Conservation (phyloP, 2,113 vertebrate genomes). For the Xenopus borealis region DNA sequence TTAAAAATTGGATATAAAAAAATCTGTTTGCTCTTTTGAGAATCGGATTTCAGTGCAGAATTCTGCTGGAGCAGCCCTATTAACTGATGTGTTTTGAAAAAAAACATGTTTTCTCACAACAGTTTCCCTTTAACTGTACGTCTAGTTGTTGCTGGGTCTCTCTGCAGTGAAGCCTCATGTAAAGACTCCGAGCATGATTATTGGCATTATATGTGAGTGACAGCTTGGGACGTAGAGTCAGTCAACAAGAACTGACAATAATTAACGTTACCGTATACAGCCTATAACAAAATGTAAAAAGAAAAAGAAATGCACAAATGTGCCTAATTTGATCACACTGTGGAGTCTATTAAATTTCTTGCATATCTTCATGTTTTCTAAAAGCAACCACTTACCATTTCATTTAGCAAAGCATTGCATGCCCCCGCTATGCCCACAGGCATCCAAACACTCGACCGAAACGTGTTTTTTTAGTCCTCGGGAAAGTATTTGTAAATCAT, state of each 20-base stretch:
- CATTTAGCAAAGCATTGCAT: conserved; percentile 42
- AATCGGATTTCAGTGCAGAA: too few species aligned
- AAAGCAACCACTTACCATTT: conserved; percentile 42
- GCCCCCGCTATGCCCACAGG: conserved; percentile 38
- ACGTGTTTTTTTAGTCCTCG: conserved; percentile 43
- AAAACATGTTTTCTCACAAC: too few species aligned
- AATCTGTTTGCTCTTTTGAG: too few species aligned
- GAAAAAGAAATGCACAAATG: conserved; percentile 8
- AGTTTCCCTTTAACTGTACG: too few species aligned
- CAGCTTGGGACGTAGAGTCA: conserved; percentile 1
- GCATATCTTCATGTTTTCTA: conserved; percentile 32
- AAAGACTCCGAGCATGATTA: background rate
- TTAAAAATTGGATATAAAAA: too few species aligned
- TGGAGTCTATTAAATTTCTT: conserved; percentile 35
- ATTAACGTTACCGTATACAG: conserved; percentile 24
- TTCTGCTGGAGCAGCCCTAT: too few species aligned
- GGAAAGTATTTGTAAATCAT: conserved; percentile 47
- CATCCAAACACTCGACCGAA: conserved; percentile 43
- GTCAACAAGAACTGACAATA: conserved; percentile 13
- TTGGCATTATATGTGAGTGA: background rate
- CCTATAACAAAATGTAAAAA: too few species aligned
- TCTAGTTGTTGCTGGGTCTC: too few species aligned
- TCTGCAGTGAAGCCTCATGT: background rate
- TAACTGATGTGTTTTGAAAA: too few species aligned
- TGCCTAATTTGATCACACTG: conserved; percentile 5